These are phyloP conservation scores for Microcebus griseorufus DNA, from an alignment of 2,113 vertebrate genomes.

Conservation along the genomic window DNA sequence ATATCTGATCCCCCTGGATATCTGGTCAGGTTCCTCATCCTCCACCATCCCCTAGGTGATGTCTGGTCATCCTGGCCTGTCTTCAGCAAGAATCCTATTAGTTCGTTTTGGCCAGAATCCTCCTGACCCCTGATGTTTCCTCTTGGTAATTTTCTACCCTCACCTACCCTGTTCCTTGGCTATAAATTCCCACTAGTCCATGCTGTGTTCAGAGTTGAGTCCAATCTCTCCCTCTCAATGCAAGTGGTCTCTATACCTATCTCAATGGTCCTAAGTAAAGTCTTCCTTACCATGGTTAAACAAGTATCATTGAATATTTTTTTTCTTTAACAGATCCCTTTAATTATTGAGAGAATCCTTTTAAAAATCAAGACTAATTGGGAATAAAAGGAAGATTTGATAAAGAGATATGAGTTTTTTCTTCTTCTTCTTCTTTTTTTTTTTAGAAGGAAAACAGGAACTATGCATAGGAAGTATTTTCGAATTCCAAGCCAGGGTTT, in stretches of 20 bases:
- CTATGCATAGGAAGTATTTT: background rate
- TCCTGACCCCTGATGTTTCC: background rate
- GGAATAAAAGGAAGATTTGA: background rate
- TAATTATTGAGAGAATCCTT: constrained; percentile 54
- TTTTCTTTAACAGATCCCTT: background rate
- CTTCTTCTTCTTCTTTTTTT: background rate
- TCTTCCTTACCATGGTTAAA: background rate
- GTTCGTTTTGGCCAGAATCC: background rate
- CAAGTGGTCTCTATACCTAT: background rate
- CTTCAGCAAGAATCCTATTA: background rate
- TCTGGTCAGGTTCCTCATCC: background rate
- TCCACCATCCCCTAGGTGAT: background rate
- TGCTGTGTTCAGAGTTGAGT: background rate
- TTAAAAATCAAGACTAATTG: constrained; percentile 63
- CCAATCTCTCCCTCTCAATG: background rate
- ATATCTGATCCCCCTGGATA: background rate
- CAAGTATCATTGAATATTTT: background rate
- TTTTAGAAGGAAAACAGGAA: background rate
- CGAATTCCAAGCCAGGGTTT: background rate
- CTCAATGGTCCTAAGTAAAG: background rate
- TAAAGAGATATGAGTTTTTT: background rate
- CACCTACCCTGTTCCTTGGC: background rate
- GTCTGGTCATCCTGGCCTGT: background rate
- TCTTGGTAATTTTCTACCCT: background rate
- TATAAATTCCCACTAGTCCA: background rate